Evolutionary conservation across 2,113 vertebrate genomes (phyloP), one percentile per base, ranked within the genome.

Genomic region (Osmerus mordax): DNA sequence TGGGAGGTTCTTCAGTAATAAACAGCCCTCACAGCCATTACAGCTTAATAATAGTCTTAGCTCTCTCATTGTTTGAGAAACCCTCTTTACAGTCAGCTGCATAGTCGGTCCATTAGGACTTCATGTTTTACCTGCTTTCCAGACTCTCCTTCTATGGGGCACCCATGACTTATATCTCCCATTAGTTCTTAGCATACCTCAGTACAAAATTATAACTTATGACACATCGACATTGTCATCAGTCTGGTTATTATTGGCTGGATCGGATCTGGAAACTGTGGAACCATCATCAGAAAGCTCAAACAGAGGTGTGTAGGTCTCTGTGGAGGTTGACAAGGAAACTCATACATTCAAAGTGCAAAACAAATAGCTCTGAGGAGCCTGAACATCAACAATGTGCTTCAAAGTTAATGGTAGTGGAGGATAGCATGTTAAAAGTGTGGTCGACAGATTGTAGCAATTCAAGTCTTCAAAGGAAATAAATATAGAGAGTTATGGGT

Each of bases 21-120:
- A 87, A 84, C 80, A 86, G 78, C 75, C 79, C 69, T 78, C 68
- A 81, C 78, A 86, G 77, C 79, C 82, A 87, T 89, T 88, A 88
- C 87, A 76, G 76, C 79, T 87, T 82, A 75, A 85, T 89, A 88
- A 88, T 81, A 87, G 80, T 72, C 19, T 69, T 1, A 28, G 83
- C 77, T 67, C 82, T 74, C 82, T 84, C 79, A 76, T 84, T 87
- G 83, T 84, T 56, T 83, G 68, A 67, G 18, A 51, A 12, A 29
- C 36, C 41, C 52, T 75, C 68, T 78, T 61, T 69, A 70, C 68
- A 73, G 69, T 60, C 77, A 81, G 70, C 76, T 21, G 12, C 78
- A 70, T 77, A 80, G 73, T 67, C 69, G 70, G 78, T 78, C 71
- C 23, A 81, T 84, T 77, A 84, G 77, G 72, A 52, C 69, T 77